A percentile compares a stretch with the other conserved stretches of the same genome.
Conservation (phyloP, 2,888 invertebrate species). For the Diadegma fenestrale region DNA sequence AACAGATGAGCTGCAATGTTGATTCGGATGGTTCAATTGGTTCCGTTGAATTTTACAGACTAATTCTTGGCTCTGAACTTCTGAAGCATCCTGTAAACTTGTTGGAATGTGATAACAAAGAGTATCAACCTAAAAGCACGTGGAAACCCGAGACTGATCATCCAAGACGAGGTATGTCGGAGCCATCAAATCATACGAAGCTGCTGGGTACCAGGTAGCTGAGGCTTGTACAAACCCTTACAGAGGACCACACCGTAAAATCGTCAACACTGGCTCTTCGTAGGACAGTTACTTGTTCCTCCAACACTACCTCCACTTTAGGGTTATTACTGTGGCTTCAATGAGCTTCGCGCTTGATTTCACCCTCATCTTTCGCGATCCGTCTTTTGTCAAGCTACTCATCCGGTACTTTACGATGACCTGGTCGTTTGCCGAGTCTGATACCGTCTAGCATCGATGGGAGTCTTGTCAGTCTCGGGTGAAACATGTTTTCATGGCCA, state of each 20-base stretch:
- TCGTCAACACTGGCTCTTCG: slow-evolving; percentile 41
- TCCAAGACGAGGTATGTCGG: slow-evolving; percentile 4
- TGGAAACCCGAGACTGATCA: neutral
- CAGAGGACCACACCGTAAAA: slow-evolving; percentile 35
- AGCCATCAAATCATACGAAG: slow-evolving; percentile 37
- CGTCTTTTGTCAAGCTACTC: neutral
- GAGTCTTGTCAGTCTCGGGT: neutral
- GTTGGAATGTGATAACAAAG: neutral
- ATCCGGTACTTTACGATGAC: slow-evolving; percentile 35
- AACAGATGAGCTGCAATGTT: neutral
- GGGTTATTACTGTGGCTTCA: neutral
- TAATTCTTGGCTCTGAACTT: neutral
- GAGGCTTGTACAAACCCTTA: neutral
- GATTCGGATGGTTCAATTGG: neutral
- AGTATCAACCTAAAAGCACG: neutral
- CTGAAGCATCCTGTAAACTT: neutral
- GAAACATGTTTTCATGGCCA: neutral
- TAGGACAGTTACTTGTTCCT: slow-evolving; percentile 2
- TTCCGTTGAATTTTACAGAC: neutral
- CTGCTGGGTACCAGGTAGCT: neutral
- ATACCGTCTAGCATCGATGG: neutral
- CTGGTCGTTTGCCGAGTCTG: neutral
- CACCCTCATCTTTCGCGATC: slow-evolving; percentile 16
- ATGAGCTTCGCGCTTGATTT: slow-evolving; percentile 45
- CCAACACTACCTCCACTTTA: slow-evolving; percentile 17